phyloP scores from a whole-genome alignment of 1,140 invertebrate species.

The Chironomus tepperi region DNA sequence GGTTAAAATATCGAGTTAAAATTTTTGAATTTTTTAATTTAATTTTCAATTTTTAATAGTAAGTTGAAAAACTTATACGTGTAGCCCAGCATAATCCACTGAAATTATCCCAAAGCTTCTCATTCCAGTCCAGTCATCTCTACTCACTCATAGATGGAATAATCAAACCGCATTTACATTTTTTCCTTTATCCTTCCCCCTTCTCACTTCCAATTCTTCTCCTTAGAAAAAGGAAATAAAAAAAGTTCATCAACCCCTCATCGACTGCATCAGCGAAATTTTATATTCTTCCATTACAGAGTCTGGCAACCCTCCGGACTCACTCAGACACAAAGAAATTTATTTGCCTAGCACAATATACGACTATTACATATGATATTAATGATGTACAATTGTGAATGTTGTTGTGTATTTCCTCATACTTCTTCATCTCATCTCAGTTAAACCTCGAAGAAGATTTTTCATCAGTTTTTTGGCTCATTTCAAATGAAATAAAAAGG shows the following conservation, averaged over 20 bases:
- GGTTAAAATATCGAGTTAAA: no score
- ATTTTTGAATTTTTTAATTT: no score
- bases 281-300: not conserved
- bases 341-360: constrained; percentile 6
- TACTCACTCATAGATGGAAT: constrained; percentile 1
- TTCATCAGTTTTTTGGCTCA: not conserved
- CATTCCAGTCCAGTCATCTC: not conserved
- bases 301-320: constrained; percentile 2
- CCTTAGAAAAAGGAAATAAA: not conserved
- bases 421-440: not conserved
- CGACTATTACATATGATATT: not conserved
- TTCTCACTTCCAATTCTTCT: not conserved
- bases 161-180: not conserved
- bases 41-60: not conserved
- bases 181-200: not conserved
- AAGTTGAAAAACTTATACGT: no score
- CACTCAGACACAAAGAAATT: constrained; percentile 12
- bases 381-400: not conserved
- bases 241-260: constrained; percentile 3
- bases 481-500: not conserved
- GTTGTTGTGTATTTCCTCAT: not conserved
- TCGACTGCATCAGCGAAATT: not conserved
- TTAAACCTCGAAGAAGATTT: not conserved
- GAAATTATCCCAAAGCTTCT: not conserved
- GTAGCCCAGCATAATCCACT: not conserved